These are phyloP conservation scores for Drosophila tripunctata DNA, from an alignment of 2,888 invertebrate genomes.

Conservation along the genomic window DNA sequence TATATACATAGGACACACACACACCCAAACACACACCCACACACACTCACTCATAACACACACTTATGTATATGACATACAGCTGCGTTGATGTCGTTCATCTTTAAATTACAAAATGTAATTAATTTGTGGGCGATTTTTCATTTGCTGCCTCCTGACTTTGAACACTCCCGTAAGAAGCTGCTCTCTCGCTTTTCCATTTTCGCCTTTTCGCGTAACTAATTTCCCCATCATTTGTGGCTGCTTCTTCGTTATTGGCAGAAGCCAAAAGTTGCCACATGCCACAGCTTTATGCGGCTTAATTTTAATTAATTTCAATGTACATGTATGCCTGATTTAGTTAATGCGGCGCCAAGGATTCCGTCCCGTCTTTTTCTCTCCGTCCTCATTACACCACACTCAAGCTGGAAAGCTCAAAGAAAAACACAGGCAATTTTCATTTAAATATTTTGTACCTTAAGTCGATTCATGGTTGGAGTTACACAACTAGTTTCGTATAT, in stretches of 20 bases:
- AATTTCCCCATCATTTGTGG: constrained; percentile 56
- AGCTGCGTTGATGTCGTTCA: constrained; percentile 23
- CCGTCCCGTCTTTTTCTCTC: too few species aligned
- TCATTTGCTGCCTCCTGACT: constrained; percentile 57
- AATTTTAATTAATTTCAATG: constrained; percentile 69
- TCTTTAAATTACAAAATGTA: constrained; percentile 67
- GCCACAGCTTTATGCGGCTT: constrained; percentile 48
- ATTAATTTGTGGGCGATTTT: constrained; percentile 66
- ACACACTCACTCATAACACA: constrained; percentile 5
- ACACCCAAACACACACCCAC: constrained; percentile 4
- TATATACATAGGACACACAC: constrained; percentile 12
- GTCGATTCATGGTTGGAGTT: not conserved
- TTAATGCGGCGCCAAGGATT: constrained; percentile 3
- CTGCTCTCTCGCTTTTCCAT: constrained; percentile 9
- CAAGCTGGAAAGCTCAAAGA: not conserved
- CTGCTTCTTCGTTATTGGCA: constrained; percentile 41
- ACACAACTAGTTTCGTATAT: not conserved
- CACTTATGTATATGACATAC: too few species aligned
- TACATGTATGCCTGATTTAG: constrained; percentile 31
- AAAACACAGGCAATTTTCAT: constrained; percentile 4
- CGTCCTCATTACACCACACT: too few species aligned
- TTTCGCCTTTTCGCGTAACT: constrained; percentile 29
- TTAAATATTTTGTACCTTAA: constrained; percentile 5
- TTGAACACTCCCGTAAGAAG: constrained; percentile 34
- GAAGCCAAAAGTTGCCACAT: constrained; percentile 41